phyloP scores from a whole-genome alignment of 1,140 invertebrate species.

The Nomia melanderi region DNA sequence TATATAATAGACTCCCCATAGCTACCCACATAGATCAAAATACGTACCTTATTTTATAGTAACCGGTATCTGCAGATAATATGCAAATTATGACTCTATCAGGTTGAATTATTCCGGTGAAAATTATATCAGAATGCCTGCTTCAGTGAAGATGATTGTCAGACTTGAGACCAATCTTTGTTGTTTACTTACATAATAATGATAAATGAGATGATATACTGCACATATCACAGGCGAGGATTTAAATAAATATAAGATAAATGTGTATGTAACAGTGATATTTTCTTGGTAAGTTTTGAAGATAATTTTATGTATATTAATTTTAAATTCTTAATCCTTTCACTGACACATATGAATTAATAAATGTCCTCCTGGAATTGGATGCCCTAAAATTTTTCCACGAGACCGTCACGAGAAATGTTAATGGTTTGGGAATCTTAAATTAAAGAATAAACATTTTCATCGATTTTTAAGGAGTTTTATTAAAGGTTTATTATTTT shows the following conservation, averaged over 20 bases:
- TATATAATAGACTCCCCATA: constrained; percentile 60
- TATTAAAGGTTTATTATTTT: constrained; percentile 4
- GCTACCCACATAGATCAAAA: constrained; percentile 48
- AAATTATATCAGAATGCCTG: neutral
- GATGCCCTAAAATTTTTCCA: neutral
- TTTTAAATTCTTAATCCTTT: constrained; percentile 14
- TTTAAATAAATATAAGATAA: constrained; percentile 25
- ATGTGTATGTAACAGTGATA: neutral
- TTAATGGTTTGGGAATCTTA: neutral
- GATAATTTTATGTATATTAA: neutral
- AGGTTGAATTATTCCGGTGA: neutral
- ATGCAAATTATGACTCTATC: constrained; percentile 36
- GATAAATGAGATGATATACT: neutral
- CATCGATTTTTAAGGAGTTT: neutral
- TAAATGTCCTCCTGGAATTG: neutral
- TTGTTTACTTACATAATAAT: constrained; percentile 15
- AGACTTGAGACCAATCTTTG: constrained; percentile 21
- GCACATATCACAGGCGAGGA: neutral
- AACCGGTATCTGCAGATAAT: constrained; percentile 32
- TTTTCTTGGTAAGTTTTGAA: neutral
- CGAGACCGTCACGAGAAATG: too few relatives aligned
- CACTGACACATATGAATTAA: neutral
- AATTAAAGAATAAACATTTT: neutral
- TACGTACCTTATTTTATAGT: constrained; percentile 58
- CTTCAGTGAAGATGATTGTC: neutral